Percentiles rank a stretch among this genome's conserved stretches.
phyloP scores from a whole-genome alignment of 2,888 invertebrate genomes.

The Athripsodes cinereus region DNA sequence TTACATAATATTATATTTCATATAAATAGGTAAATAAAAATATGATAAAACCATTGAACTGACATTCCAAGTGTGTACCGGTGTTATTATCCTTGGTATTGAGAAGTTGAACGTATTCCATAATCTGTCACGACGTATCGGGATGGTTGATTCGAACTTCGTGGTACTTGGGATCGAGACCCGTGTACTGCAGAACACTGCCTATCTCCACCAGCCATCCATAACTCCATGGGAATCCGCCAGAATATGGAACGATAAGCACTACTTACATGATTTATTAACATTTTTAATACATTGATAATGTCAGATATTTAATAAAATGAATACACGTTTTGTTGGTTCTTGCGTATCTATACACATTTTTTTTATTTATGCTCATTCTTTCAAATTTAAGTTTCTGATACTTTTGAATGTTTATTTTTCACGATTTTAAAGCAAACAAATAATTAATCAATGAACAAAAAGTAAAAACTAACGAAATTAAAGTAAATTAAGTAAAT shows the following conservation, averaged over 20 bases:
- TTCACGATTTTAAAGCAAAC: too few species aligned
- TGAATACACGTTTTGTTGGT: not conserved
- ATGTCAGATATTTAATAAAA: not conserved
- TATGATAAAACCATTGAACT: too few species aligned
- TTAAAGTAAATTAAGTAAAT: too few species aligned
- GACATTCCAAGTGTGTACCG: too few species aligned
- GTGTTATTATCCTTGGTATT: not conserved
- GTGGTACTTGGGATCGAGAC: not conserved
- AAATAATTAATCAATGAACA: too few species aligned
- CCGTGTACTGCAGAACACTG: not conserved
- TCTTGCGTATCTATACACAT: too few species aligned
- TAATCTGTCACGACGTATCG: constrained; percentile 17
- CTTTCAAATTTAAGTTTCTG: too few species aligned
- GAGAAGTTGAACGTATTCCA: not conserved
- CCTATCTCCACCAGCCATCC: not conserved
- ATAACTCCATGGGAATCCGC: constrained; percentile 1
- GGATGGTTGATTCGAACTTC: not conserved
- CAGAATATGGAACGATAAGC: not conserved
- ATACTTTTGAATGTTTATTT: too few species aligned
- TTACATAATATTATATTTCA: too few species aligned
- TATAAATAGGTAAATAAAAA: too few species aligned
- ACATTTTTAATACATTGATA: not conserved
- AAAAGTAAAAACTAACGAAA: too few species aligned
- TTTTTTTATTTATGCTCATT: too few species aligned
- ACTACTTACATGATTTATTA: not conserved